Base-by-base conservation (phyloP, 1,140 invertebrate species). In the Epicauta chinensis region DNA sequence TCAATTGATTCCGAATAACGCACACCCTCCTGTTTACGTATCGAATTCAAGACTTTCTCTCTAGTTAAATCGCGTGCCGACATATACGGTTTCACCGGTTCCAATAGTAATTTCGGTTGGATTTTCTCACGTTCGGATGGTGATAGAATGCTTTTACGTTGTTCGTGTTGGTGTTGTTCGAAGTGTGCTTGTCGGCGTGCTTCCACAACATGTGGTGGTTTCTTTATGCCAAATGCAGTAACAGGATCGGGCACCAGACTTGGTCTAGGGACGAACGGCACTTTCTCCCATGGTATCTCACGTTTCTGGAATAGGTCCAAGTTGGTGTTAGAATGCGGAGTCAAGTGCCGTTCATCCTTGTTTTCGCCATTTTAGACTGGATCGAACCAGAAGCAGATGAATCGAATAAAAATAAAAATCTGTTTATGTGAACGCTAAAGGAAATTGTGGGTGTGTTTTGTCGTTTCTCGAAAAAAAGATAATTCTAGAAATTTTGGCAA, bases 211-310 rank as follows among this genome's bases (percentile, higher is more conserved):
- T 41, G 40, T 53, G 66, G 58, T 39, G 61, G 35, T 61, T 77
- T 75, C 34, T 78, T 77, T 34, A 74, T 74, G 16, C 87, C 87
- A 75, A 84, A 89, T 42, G 87, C 87, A 53, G 87, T 89, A 68
- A 88, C 79, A 35, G 86, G 86, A 68, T 87, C 84, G 41, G 86
- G 80, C 53, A 90, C 81, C 66, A 88, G 77, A 60, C 86, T 87
- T 55, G 88, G 87, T 55, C 88, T 76, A 53, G 88, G 85, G 59
- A 90, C 87, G 68, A 80, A 82, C 56, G 88, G 87, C 65, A 87
- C 83, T 76, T 87, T 87, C 71, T 89, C 84, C 87, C 87, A 91
- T 59, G 86, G 85, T 59, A 88, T 83, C 68, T 77, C 77, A 60
- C 76, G 78, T 77, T 80, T 86, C 86, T 89, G 84, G 69, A 85